Evolutionary conservation across 2,113 vertebrate species (phyloP), one percentile per base, ranked within the genome.

Genomic region (Platichthys flesus): DNA sequence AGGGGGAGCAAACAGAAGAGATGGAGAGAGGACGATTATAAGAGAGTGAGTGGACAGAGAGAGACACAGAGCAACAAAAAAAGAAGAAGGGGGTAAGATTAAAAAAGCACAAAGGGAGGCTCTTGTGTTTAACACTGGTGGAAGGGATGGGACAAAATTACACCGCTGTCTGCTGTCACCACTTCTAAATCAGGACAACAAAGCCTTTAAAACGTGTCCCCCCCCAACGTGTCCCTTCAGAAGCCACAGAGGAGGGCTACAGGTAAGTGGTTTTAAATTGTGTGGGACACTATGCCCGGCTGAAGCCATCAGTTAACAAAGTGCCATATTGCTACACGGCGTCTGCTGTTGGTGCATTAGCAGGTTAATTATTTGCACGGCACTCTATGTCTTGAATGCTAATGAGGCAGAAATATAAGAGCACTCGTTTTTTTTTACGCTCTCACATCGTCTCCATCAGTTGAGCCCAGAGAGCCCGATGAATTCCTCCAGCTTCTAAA

Each of bases 61-160:
- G 14, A 69, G 7, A 28, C 13, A 28, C 13, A 49, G 28, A 21
- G 14, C 35, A 20, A n/a, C 21, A 15, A 3, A 28, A 24, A 52
- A 10, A n/a, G 21, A 0, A 13, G 6, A 31, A 31, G 31, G 60
- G 23, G 23, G 31, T 40, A 23, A 45, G 31, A 20, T 40, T 62
- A 55, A 49, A 58, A 15, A 67, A 58, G 73, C 45, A 74, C 66
- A 62, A 82, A 75, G 52, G 3, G 40, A 74, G 57, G 18, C 58
- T 79, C 49, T 56, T 67, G 23, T 72, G 74, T 61, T 21, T 58
- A 54, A 71, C 61, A 57, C 5, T 37, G 31, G 12, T 42, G 12
- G 31, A 45, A 52, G 28, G 28, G 26, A 67, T 16, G 12, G 13
- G 59, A n/a, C 3, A 57, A 52, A 63, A 69, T 61, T 18, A 77